These are phyloP conservation scores for Hyposoter didymator DNA, from an alignment of 2,888 invertebrate species.

Conservation along the genomic window DNA sequence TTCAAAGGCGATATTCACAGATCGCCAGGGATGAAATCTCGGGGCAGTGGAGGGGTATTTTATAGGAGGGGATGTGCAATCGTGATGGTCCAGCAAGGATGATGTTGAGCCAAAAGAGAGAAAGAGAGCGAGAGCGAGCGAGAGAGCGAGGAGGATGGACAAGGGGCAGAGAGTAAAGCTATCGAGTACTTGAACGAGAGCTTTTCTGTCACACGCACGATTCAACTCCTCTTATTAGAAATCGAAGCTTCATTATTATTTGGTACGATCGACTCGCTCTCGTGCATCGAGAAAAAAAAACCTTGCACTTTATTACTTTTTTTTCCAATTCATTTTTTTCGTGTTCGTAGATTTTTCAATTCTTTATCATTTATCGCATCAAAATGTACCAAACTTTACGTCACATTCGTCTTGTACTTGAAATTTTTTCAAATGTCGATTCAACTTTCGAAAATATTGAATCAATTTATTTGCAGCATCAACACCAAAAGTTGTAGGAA, in stretches of 20 bases:
- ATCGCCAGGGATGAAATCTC: conserved; percentile 48
- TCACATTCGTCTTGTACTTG: background rate
- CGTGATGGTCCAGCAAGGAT: conserved; percentile 54
- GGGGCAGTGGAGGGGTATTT: conserved; percentile 9
- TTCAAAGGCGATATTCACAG: conserved; percentile 76
- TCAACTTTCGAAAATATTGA: background rate
- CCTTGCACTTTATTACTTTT: conserved; percentile 41
- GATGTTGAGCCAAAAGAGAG: conserved; percentile 27
- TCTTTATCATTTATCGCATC: background rate
- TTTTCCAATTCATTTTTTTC: conserved; percentile 21
- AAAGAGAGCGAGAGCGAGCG: conserved; percentile 39
- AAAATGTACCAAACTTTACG: background rate
- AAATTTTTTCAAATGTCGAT: background rate
- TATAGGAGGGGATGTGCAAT: conserved; percentile 37
- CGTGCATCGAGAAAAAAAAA: conserved; percentile 27
- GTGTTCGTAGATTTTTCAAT: conserved; percentile 20
- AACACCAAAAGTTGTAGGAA: background rate
- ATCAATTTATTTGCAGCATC: background rate
- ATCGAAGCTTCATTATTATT: conserved; percentile 71
- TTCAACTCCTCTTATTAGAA: conserved; percentile 68
- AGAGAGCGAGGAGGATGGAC: conserved; percentile 36
- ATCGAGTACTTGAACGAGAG: conserved; percentile 74
- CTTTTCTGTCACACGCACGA: conserved; percentile 80
- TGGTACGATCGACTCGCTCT: conserved; percentile 52
- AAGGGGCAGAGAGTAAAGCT: conserved; percentile 54